Evolutionary conservation across 2,888 invertebrate species (phyloP), one percentile per base, ranked within the genome.

Genomic region (Coenonympha arcania): DNA sequence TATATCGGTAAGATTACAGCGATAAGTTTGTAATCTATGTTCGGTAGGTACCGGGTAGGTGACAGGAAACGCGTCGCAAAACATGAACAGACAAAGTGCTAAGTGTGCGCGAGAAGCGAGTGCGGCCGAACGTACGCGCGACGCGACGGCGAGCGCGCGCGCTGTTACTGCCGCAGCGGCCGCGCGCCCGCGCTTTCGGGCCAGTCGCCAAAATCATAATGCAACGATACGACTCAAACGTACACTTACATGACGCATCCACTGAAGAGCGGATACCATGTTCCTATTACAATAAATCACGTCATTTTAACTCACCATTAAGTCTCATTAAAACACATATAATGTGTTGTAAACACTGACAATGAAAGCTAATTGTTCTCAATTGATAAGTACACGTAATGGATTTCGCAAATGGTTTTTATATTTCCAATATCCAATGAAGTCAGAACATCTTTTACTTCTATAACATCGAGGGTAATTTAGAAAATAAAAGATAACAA

Each of bases 11-110:
- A 62, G 64, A 64, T 65, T 64, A 58, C 58, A 48, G 50, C 51
- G 61, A 66, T 61, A 60, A 62, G 55, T 62, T 57, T 58, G 60
- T 64, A 64, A 66, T 62, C 58, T 62, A 58, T 54, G 56, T 48
- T 54, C 41, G 56, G 52, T 44, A 49, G 55, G 56, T n/a, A n/a
- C n/a, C n/a, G n/a, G n/a, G n/a, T 50, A 54, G 50, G 57, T 57
- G 61, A 60, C 63, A 58, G 60, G 58, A 58, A 58, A 51, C 56
- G 57, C 52, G 48, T 40, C 55, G 50, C 50, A 52, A 59, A 59
- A 63, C 61, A 62, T 56, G 36, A 45, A 20, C 53, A 39, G 48
- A 13, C 43, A 36, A 42, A 28, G 36, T 24, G 52, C 24, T 31
- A 39, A 41, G 41, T 39, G 26, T 15, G 45, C 36, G 43, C 43